Base-by-base conservation (phyloP, 2,888 invertebrate genomes). In the Tachina lurida region DNA sequence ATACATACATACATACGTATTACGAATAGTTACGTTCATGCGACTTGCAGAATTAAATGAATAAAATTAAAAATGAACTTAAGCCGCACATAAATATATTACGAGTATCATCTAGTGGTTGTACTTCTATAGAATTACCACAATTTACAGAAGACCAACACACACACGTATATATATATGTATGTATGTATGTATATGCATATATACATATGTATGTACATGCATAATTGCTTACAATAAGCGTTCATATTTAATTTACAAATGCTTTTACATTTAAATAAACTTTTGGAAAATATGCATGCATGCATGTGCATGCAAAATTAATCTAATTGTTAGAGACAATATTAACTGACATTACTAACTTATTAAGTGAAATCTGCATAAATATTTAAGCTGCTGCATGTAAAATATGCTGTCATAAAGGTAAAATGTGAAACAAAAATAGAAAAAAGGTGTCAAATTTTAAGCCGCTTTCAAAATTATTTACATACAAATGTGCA, bases 41-140 rank as follows among this genome's bases (percentile, higher is more conserved):
- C 7, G 54, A 68, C 68, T 75, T 71, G 52, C 39, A 47, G 60
- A 78, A 67, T 78, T 74, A 78, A 84, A 74, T 84, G 77, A 84
- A 84, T 78, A 84, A 84, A 83, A 78, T 84, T 84, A 84, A 84
- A 77, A 83, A 67, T 68, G 58, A 84, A 71, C 67, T 73, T 73
- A 78, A 73, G 77, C 77, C 60, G 83, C 71, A 74, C 45, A 77
- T 73, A 77, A 77, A 73, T 77, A 71, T 52, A 60, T 52, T 63
- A 56, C 70, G n/a, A 76, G 47, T 43, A 75, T 43, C 63, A 75
- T 43, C 63, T 41, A 41, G 10, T 10, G 31, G 39, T 56, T 39
- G 45, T 71, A 65, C 43, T 67, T 8, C 10, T 17, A 52, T 41
- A 49, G 60, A 58, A 60, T 22, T 60, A 41, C 41, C 68, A 19